Base-by-base conservation (phyloP, 1,140 invertebrate genomes). In the Caenorhabditis briggsae region DNA sequence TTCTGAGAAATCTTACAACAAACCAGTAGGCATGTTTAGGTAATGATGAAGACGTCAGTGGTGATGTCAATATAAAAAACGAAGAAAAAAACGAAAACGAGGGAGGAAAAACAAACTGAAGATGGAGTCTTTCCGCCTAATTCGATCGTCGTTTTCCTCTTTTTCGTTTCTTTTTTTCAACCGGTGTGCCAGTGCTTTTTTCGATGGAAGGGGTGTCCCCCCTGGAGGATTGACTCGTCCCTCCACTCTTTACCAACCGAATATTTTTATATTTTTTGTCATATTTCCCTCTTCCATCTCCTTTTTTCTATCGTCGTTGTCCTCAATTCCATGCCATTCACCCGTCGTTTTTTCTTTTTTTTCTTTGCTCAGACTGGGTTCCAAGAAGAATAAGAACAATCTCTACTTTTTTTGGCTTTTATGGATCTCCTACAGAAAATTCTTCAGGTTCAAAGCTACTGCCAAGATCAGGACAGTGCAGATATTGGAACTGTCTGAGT, bases 201-300 rank as follows among this genome's bases (percentile, higher is more conserved):
- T 33, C 33, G 33, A 33, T 33, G 33, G 14, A 43, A 20, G 33
- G 59, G 59, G 59, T 64, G 59, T 64, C 56, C 65, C 65, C 65
- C 65, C 65, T 46, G 46, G 65, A 74, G 65, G 23, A 74, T 74
- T 74, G 65, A 74, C 65, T 74, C 65, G 41, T 64, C 59, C 59
- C 59, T 12, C 18, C 23, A 33, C 33, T 33, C 33, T 33, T 46
- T 74, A 46, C 41, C 65, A 74, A 9, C 65, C 65, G 65, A 74
- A 74, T 74, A 74, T 74, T 74, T 74, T 43, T 74, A 74, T 74
- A 74, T 74, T 74, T 65, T 48, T 74, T 74, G 65, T 74, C 65
- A 74, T 74, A 18, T 74, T 74, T 43, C 43, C 12, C 43, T 14
- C n/a, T 48, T 48, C 46, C n/a, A 41, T 14, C 25, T 33, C 11